Conservation (phyloP, 2,797 vertebrate genomes). For the Chelmon rostratus region DNA sequence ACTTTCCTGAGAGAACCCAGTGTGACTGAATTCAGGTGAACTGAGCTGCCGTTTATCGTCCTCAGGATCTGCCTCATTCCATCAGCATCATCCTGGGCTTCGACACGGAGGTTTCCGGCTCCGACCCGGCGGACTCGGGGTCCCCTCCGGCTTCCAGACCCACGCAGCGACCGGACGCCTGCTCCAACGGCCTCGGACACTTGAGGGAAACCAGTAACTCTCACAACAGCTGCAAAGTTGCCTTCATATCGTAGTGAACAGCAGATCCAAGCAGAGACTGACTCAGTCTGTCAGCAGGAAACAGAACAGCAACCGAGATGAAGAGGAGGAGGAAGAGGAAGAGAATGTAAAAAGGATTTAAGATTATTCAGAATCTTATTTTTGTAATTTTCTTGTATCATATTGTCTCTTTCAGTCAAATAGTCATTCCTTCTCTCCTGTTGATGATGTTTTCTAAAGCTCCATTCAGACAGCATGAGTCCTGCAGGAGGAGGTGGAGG, state of each 20-base stretch:
- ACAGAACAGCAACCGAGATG: background rate
- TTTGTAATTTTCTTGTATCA: conserved; percentile 96
- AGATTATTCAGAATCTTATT: conserved; percentile 88
- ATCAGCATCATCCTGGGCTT: conserved; percentile 91
- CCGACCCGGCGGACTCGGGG: conserved; percentile 79
- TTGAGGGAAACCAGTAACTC: conserved; percentile 63
- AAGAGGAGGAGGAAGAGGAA: conserved; percentile 22
- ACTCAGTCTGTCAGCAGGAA: conserved; percentile 8
- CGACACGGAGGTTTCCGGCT: conserved; percentile 76
- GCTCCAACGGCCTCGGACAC: conserved; percentile 85
- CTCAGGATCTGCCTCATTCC: conserved; percentile 91
- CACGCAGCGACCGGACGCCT: conserved; percentile 72
- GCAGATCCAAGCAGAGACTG: conserved; percentile 70
- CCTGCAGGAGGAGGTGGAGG: too few species aligned
- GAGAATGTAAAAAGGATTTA: conserved; percentile 79
- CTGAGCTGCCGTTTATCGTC: conserved; percentile 4
- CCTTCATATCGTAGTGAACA: conserved; percentile 84
- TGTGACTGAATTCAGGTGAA: too few species aligned
- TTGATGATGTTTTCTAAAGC: conserved; percentile 50
- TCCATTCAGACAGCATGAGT: conserved; percentile 2
- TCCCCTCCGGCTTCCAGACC: conserved; percentile 53
- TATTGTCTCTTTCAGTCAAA: conserved; percentile 79
- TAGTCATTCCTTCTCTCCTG: conserved; percentile 88
- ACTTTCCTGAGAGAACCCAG: too few species aligned
- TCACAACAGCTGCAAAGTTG: conserved; percentile 81